Conservation (phyloP, 1,140 invertebrate species). For the Camponotus floridanus region DNA sequence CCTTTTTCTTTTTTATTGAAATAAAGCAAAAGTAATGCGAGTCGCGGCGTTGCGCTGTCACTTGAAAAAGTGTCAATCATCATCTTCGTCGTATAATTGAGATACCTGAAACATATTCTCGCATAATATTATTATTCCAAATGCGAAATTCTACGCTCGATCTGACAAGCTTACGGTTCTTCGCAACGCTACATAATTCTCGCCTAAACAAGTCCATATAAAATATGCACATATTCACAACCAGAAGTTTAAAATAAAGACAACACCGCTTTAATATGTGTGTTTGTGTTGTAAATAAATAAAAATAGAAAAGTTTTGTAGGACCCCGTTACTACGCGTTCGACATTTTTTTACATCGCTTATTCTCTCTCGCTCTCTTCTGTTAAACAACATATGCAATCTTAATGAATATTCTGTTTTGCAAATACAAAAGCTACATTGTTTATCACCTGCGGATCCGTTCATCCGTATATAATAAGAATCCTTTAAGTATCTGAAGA, state of each 20-base stretch:
- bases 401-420: slow-evolving; percentile 36
- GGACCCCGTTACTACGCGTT: not conserved
- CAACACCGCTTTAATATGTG: slow-evolving; percentile 53
- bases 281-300: slow-evolving; percentile 68
- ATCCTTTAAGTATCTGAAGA: slow-evolving; percentile 62
- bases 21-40: slow-evolving; percentile 62
- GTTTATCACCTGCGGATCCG: slow-evolving; percentile 63
- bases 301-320: slow-evolving; percentile 62
- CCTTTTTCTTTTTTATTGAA: slow-evolving; percentile 70
- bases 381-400: slow-evolving; percentile 35
- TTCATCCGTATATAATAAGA: slow-evolving; percentile 25
- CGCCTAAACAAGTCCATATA: slow-evolving; percentile 60
- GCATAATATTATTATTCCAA: slow-evolving; percentile 55
- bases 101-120: not conserved
- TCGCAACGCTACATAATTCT: slow-evolving; percentile 61
- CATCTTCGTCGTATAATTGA: not conserved
- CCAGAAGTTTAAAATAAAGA: slow-evolving; percentile 71
- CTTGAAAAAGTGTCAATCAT: slow-evolving; percentile 47
- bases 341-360: not conserved
- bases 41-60: slow-evolving; percentile 17
- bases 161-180: slow-evolving; percentile 9
- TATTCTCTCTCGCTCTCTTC: not conserved
- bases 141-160: slow-evolving; percentile 22
- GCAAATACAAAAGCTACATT: slow-evolving; percentile 70
- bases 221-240: slow-evolving; percentile 72